Evolutionary conservation across 1,140 invertebrate species (phyloP).

Genomic region (Anagrus nilaparvatae): DNA sequence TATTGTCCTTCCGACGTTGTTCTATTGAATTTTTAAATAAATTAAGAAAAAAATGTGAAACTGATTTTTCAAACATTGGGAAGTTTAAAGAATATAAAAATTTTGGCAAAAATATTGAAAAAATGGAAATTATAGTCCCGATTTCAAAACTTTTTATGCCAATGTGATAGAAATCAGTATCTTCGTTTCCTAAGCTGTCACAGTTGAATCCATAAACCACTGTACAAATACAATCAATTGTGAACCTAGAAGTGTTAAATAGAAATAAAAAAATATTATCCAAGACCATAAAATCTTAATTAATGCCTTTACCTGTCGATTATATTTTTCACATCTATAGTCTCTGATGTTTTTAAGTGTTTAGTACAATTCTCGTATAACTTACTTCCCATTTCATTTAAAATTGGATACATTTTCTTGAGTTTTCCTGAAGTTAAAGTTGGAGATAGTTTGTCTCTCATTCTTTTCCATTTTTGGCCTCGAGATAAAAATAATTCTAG

Average conservation of each 20-base stretch:
- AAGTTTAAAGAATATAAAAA: conserved; percentile 7
- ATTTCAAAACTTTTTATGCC: conserved; percentile 14
- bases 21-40: conserved; percentile 21
- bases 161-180: conserved; percentile 20
- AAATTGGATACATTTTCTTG: conserved; percentile 43
- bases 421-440: conserved; percentile 49
- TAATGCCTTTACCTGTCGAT: conserved; percentile 16
- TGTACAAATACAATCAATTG: conserved; percentile 48
- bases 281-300: too few species aligned
- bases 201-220: conserved; percentile 44
- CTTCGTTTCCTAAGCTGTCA: conserved; percentile 31
- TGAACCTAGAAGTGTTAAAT: conserved; percentile 29
- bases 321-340: conserved; percentile 21
- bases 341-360: background rate
- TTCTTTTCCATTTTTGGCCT: conserved; percentile 41
- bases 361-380: conserved; percentile 22
- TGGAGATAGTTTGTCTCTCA: conserved; percentile 45
- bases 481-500: conserved; percentile 43
- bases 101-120: conserved; percentile 9
- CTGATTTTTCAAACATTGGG: conserved; percentile 10
- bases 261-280: too few species aligned
- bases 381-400: conserved; percentile 37
- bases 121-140: conserved; percentile 1
- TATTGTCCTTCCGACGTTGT: conserved; percentile 22
- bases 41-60: conserved; percentile 25